A percentile compares a stretch with the other conserved stretches of the same genome.
Conservation (phyloP, 2,113 vertebrate species). For the Benitochromis conjunctus region DNA sequence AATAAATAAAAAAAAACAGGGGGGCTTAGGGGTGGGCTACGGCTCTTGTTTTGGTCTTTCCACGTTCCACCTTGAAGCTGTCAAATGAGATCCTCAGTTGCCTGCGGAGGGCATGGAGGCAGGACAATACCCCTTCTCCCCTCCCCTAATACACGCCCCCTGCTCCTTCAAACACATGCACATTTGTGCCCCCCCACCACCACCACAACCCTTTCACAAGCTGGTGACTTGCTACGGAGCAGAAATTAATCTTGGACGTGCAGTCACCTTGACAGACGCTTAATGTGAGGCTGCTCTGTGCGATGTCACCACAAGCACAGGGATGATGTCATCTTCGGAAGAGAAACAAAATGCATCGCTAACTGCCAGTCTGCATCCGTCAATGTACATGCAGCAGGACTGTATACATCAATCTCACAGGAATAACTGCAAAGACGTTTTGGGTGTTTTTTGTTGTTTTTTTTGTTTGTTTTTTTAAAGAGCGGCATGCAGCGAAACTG, state of each 20-base stretch:
- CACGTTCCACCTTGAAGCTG: constrained; percentile 82
- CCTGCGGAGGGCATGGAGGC: constrained; percentile 66
- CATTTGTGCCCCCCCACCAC: constrained; percentile 9
- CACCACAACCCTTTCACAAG: constrained; percentile 13
- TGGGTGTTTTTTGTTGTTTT: background rate
- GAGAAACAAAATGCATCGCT: constrained; percentile 37
- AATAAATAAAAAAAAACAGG: background rate
- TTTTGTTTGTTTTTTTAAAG: background rate
- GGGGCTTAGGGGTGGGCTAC: constrained; percentile 42
- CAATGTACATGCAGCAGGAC: background rate
- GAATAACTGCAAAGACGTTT: background rate
- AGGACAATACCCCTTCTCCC: constrained; percentile 65
- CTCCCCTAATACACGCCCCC: constrained; percentile 56
- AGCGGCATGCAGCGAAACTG: background rate
- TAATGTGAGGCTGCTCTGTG: background rate
- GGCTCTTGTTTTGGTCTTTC: constrained; percentile 81
- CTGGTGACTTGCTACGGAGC: constrained; percentile 38
- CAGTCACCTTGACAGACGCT: constrained; percentile 46
- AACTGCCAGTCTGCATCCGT: constrained; percentile 13
- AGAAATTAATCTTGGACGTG: constrained; percentile 13
- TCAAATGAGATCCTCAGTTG: constrained; percentile 77
- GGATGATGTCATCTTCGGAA: constrained; percentile 51
- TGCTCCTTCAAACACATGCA: constrained; percentile 47
- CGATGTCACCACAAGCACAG: constrained; percentile 23
- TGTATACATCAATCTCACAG: background rate